Percentiles rank a stretch among this genome's conserved stretches.
Evolutionary conservation across 2,113 vertebrate species (phyloP).

Genomic region (Chrysemys picta): DNA sequence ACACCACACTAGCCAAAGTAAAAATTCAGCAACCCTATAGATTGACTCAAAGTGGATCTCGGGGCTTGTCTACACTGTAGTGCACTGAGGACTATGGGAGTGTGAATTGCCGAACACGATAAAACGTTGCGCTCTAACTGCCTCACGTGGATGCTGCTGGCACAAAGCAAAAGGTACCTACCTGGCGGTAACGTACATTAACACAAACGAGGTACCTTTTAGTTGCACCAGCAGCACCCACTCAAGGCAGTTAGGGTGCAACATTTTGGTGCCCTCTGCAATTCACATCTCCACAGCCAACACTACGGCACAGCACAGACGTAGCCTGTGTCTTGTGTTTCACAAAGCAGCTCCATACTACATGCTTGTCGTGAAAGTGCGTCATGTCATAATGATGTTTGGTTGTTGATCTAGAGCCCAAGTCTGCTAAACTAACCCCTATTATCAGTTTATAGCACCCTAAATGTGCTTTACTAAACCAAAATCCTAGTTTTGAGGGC

Average conservation of each 20-base stretch:
- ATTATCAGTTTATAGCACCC: neutral
- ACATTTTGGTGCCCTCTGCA: neutral
- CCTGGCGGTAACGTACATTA: neutral
- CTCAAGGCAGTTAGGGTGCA: neutral
- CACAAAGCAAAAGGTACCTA: neutral
- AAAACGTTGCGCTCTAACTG: neutral
- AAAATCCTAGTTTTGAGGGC: neutral
- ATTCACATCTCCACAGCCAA: neutral
- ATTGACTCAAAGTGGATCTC: neutral
- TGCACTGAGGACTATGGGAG: neutral
- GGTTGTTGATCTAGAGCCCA: neutral
- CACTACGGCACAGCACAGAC: neutral
- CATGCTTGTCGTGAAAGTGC: neutral
- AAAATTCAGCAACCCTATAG: neutral
- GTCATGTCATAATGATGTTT: neutral
- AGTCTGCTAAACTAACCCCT: neutral
- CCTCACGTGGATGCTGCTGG: neutral
- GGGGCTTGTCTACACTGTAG: neutral
- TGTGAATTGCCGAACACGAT: neutral
- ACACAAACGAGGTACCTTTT: neutral
- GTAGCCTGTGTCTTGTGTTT: neutral
- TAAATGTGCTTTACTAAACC: neutral
- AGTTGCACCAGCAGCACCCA: neutral
- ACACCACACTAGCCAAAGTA: neutral
- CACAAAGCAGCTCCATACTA: neutral